Percentiles rank a stretch among this genome's conserved stretches.
Conservation (phyloP, 2,797 vertebrate genomes). For the Protonibea diacanthus region DNA sequence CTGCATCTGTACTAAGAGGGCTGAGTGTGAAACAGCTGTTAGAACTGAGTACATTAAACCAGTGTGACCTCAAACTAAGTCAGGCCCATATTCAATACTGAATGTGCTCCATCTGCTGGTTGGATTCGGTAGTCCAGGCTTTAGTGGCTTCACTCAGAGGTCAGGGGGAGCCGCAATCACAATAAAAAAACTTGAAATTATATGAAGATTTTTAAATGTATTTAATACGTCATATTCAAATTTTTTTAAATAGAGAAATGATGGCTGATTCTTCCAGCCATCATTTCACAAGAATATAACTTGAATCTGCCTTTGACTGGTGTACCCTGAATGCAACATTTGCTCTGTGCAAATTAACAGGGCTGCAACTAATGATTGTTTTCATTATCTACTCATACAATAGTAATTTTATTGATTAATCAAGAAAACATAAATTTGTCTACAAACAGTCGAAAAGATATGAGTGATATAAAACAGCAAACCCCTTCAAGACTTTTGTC, state of each 20-base stretch:
- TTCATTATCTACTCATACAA: neutral
- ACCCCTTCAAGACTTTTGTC: neutral
- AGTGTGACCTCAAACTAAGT: slow-evolving; percentile 16
- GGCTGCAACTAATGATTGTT: neutral
- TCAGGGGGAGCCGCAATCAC: neutral
- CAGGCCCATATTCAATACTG: slow-evolving; percentile 29
- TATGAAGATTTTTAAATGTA: neutral
- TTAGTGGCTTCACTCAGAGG: neutral
- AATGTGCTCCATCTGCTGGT: slow-evolving; percentile 83
- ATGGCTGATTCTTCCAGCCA: neutral
- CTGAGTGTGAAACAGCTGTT: slow-evolving; percentile 40
- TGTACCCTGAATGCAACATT: neutral
- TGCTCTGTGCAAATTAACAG: neutral
- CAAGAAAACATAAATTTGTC: neutral
- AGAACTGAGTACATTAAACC: neutral
- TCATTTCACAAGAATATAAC: neutral
- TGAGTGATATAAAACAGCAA: neutral
- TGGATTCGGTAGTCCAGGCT: slow-evolving; percentile 41
- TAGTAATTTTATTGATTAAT: neutral
- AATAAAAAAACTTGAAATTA: neutral
- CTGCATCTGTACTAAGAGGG: slow-evolving; percentile 4
- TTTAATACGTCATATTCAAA: neutral
- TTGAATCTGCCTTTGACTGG: neutral
- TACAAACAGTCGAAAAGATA: neutral
- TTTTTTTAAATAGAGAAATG: neutral